Conservation (phyloP, 2,797 vertebrate genomes). For the Graptemys geographica region DNA sequence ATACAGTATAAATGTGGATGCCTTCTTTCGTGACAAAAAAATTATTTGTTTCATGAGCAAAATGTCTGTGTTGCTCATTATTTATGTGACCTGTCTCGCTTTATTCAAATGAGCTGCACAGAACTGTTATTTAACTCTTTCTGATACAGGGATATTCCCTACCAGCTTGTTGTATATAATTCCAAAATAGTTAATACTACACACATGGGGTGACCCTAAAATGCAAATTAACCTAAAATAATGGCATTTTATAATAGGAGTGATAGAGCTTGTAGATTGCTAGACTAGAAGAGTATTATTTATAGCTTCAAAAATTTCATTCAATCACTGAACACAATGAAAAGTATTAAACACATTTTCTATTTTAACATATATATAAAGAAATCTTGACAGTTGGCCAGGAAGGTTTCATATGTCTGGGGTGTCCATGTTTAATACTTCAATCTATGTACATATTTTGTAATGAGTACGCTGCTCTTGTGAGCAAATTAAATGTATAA, state of each 20-base stretch:
- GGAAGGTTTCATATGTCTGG: not conserved
- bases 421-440: not conserved
- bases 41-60: not conserved
- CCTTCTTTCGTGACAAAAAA: not conserved
- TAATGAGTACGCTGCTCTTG: not conserved
- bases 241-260: not conserved
- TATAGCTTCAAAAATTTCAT: not conserved
- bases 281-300: not conserved
- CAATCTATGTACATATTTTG: not conserved
- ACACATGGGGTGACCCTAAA: not conserved
- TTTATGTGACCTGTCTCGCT: not conserved
- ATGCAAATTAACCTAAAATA: slow-evolving; percentile 16
- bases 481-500: not conserved
- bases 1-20: not conserved
- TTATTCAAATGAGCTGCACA: not conserved
- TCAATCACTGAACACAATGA: not conserved
- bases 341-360: not conserved
- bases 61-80: not conserved
- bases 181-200: not conserved
- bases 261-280: not conserved
- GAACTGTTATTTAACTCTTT: not conserved
- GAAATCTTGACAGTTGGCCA: not conserved
- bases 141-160: accelerated
- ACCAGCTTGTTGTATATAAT: not conserved
- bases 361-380: not conserved